These are phyloP conservation scores for Tricholaema leucomelas DNA, from an alignment of 2,113 vertebrate species.

Conservation along the genomic window DNA sequence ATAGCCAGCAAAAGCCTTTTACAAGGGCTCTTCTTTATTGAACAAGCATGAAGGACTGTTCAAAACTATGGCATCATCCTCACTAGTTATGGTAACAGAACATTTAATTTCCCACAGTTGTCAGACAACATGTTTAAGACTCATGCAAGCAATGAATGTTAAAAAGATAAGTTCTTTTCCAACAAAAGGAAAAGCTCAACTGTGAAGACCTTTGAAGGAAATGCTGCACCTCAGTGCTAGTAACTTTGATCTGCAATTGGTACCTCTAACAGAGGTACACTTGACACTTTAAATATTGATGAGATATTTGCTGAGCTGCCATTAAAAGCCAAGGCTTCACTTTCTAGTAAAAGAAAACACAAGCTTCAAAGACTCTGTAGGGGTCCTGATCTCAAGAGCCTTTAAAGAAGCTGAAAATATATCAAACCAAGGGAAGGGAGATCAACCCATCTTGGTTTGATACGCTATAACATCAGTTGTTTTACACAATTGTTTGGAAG, in stretches of 20 bases:
- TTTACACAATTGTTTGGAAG: slow-evolving; percentile 29
- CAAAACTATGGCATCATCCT: not conserved
- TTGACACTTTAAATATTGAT: slow-evolving; percentile 77
- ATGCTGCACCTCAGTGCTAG: slow-evolving; percentile 39
- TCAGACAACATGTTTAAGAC: slow-evolving; percentile 38
- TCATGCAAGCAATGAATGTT: not conserved
- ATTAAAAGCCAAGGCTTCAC: slow-evolving; percentile 64
- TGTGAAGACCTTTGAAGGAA: slow-evolving; percentile 61
- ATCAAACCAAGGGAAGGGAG: slow-evolving; percentile 50
- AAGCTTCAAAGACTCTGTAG: slow-evolving; percentile 63
- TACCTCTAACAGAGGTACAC: slow-evolving; percentile 69
- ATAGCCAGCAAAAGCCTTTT: not conserved
- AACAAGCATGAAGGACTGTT: not conserved
- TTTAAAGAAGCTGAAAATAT: slow-evolving; percentile 64
- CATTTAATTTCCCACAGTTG: slow-evolving; percentile 26
- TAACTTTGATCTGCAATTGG: slow-evolving; percentile 69
- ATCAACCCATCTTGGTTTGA: slow-evolving; percentile 48
- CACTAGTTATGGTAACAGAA: slow-evolving; percentile 3
- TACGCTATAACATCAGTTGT: slow-evolving; percentile 19
- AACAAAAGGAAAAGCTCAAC: slow-evolving; percentile 49
- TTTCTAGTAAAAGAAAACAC: slow-evolving; percentile 59
- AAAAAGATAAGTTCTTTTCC: slow-evolving; percentile 36
- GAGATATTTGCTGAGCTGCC: slow-evolving; percentile 70
- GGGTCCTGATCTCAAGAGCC: slow-evolving; percentile 68
- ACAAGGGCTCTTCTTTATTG: not conserved